These are phyloP conservation scores for Sitta europaea DNA, from an alignment of 2,113 vertebrate species.

Conservation along the genomic window DNA sequence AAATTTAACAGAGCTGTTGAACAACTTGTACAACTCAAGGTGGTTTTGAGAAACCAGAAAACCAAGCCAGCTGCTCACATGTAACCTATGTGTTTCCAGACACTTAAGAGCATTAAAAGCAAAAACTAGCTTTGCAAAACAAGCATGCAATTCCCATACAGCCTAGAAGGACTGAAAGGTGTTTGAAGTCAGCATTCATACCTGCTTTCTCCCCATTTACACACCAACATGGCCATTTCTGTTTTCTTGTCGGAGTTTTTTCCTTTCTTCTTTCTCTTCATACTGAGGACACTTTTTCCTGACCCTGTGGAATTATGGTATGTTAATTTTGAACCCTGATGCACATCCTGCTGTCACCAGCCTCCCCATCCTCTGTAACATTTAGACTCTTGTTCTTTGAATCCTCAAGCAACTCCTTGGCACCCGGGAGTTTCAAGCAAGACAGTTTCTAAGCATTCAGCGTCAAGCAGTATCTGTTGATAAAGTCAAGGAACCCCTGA, in stretches of 20 bases:
- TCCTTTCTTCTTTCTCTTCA: constrained; percentile 74
- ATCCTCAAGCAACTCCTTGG: background rate
- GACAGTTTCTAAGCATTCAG: background rate
- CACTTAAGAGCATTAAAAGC: background rate
- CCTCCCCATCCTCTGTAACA: background rate
- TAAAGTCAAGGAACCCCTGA: background rate
- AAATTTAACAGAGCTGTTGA: background rate
- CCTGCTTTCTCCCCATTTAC: constrained; percentile 55
- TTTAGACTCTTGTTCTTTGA: background rate
- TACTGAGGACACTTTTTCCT: constrained; percentile 67
- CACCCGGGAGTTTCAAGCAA: background rate
- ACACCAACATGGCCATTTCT: constrained; percentile 58
- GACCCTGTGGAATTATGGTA: constrained; percentile 50
- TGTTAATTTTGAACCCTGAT: background rate
- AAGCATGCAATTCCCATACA: background rate
- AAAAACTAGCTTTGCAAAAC: background rate
- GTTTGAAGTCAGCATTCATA: background rate
- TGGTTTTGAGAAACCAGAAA: background rate
- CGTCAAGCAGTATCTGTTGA: background rate
- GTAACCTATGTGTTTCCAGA: background rate
- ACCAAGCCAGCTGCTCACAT: background rate
- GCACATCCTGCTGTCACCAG: background rate
- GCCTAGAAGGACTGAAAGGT: background rate
- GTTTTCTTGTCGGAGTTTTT: constrained; percentile 73
- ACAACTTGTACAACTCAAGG: background rate